phyloP scores from a whole-genome alignment of 2,888 invertebrate species.

The Apodemia duryi region DNA sequence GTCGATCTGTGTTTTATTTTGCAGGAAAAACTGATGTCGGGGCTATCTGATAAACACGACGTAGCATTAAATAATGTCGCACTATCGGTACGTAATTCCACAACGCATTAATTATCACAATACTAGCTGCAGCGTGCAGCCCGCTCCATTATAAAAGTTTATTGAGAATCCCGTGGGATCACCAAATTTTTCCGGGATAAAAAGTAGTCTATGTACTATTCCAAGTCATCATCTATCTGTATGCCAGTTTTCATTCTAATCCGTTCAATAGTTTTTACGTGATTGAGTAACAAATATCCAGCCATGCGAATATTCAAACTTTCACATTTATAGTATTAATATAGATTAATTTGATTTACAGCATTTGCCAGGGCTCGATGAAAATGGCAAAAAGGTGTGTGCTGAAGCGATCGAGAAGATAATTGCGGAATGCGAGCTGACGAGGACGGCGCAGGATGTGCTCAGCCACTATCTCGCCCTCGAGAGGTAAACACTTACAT shows the following conservation, averaged over 20 bases:
- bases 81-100: background rate
- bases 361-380: slow-evolving; percentile 47
- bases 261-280: too few species aligned
- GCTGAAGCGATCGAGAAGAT: slow-evolving; percentile 74
- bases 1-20: background rate
- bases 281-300: too few species aligned
- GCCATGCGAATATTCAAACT: too few species aligned
- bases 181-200: too few species aligned
- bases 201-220: too few species aligned
- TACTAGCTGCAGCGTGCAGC: too few species aligned
- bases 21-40: slow-evolving; percentile 7
- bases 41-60: background rate
- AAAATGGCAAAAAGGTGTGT: slow-evolving; percentile 38
- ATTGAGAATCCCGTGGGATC: too few species aligned
- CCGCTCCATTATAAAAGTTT: too few species aligned
- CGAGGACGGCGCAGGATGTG: slow-evolving; percentile 88
- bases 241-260: too few species aligned
- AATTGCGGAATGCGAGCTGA: slow-evolving; percentile 85
- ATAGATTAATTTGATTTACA: slow-evolving; percentile 33
- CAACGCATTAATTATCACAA: too few species aligned
- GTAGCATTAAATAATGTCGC: background rate
- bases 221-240: too few species aligned
- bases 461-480: slow-evolving; percentile 93
- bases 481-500: slow-evolving; percentile 82
- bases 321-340: too few species aligned